phyloP scores from a whole-genome alignment of 2,888 invertebrate species.

The Cryptocephalus moraei region DNA sequence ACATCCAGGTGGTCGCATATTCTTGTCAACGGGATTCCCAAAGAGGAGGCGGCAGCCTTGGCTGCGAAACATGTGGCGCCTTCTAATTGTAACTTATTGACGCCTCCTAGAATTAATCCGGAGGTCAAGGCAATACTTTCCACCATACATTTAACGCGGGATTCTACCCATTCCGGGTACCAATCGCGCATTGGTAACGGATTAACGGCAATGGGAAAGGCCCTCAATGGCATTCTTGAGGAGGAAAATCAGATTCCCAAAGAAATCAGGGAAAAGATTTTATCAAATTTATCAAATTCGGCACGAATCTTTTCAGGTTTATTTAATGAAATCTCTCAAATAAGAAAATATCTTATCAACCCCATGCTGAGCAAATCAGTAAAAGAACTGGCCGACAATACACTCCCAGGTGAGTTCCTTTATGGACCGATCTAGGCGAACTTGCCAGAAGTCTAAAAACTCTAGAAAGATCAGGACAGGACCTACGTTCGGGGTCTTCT shows the following conservation, averaged over 20 bases:
- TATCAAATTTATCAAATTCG: conserved; percentile 3
- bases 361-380: conserved; percentile 3
- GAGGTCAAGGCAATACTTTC: neutral
- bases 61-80: neutral
- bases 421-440: conserved; percentile 8
- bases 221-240: conserved; percentile 2
- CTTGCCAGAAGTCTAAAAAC: conserved; percentile 3
- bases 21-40: neutral
- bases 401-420: conserved; percentile 2
- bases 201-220: conserved; percentile 5
- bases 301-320: conserved; percentile 5
- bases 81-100: neutral
- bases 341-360: conserved; percentile 1
- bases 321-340: conserved; percentile 2
- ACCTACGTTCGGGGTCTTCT: neutral
- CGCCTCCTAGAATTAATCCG: conserved; percentile 1
- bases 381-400: conserved; percentile 4
- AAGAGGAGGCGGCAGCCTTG: neutral
- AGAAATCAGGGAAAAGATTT: neutral
- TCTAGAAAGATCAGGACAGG: conserved; percentile 4
- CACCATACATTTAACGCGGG: conserved; percentile 1
- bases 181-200: conserved; percentile 5
- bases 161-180: conserved; percentile 1
- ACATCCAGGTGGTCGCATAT: conserved; percentile 1
- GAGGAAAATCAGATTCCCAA: conserved; percentile 1